These are phyloP conservation scores for Schizotus pectinicornis DNA, from an alignment of 2,888 invertebrate genomes.

Conservation along the genomic window DNA sequence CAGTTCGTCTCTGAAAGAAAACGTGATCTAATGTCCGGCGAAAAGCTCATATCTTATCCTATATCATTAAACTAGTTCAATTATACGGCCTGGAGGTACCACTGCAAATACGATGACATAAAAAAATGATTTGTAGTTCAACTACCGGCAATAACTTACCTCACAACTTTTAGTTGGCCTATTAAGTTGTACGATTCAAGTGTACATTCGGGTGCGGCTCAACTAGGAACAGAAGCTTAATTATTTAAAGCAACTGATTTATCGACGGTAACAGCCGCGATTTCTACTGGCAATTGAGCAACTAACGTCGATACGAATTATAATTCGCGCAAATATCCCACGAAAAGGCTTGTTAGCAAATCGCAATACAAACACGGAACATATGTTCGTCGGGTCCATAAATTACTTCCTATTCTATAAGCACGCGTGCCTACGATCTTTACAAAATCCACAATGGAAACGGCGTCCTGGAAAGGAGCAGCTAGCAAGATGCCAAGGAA, in stretches of 20 bases:
- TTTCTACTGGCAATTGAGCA: conserved; percentile 1
- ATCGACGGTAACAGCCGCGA: neutral
- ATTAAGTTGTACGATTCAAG: conserved; percentile 19
- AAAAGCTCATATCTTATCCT: neutral
- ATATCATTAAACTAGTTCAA: conserved; percentile 21
- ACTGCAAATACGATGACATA: conserved; percentile 18
- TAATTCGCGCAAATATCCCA: neutral
- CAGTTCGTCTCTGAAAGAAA: too few species aligned
- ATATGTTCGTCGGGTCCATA: conserved; percentile 52
- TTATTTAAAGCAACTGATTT: conserved; percentile 9
- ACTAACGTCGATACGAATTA: conserved; percentile 4
- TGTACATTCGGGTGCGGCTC: conserved; percentile 9
- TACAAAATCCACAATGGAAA: conserved; percentile 52
- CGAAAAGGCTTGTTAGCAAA: conserved; percentile 16
- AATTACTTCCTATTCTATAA: conserved; percentile 53
- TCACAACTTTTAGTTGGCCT: conserved; percentile 24
- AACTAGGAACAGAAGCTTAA: conserved; percentile 8
- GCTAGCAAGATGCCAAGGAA: conserved; percentile 46
- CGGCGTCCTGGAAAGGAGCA: conserved; percentile 49
- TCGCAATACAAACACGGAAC: conserved; percentile 45
- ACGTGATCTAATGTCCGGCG: too few species aligned
- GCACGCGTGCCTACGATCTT: conserved; percentile 54
- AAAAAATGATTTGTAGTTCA: conserved; percentile 23
- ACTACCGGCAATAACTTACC: conserved; percentile 22
- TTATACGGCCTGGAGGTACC: conserved; percentile 34